phyloP scores from a whole-genome alignment of 2,888 invertebrate species.

The Sarcophaga carnaria region DNA sequence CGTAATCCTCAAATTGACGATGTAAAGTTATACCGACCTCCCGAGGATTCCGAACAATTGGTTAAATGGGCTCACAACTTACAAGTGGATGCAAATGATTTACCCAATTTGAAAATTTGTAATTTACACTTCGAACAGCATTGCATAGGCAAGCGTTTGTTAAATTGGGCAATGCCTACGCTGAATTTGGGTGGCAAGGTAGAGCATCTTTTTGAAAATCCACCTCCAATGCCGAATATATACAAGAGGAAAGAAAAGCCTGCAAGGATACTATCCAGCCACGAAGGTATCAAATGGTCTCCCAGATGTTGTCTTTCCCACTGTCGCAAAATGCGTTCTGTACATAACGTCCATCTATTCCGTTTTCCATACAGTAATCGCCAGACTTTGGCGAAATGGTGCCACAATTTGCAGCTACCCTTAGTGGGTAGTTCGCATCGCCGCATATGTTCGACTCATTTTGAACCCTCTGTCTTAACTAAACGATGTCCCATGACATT shows the following conservation, averaged over 20 bases:
- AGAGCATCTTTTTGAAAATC: slow-evolving; percentile 77
- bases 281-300: slow-evolving; percentile 74
- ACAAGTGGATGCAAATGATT: slow-evolving; percentile 72
- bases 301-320: slow-evolving; percentile 78
- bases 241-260: slow-evolving; percentile 65
- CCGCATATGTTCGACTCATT: slow-evolving; percentile 76
- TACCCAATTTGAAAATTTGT: slow-evolving; percentile 74
- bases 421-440: slow-evolving; percentile 76
- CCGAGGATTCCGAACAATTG: slow-evolving; percentile 76
- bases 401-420: slow-evolving; percentile 78
- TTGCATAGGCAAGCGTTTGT: slow-evolving; percentile 78
- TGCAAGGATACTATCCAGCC: slow-evolving; percentile 32
- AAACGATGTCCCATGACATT: slow-evolving; percentile 78
- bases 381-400: slow-evolving; percentile 77
- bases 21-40: slow-evolving; percentile 76
- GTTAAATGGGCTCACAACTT: slow-evolving; percentile 78
- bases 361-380: slow-evolving; percentile 78
- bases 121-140: slow-evolving; percentile 78
- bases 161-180: slow-evolving; percentile 78
- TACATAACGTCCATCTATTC: slow-evolving; percentile 77
- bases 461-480: slow-evolving; percentile 77
- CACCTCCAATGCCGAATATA: slow-evolving; percentile 69
- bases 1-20: slow-evolving; percentile 79
- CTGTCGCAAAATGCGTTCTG: slow-evolving; percentile 76
- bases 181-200: slow-evolving; percentile 76